Percentiles rank a stretch among this genome's conserved stretches.
phyloP scores from a whole-genome alignment of 2,888 invertebrate genomes.

The Brachyopa scutellaris region DNA sequence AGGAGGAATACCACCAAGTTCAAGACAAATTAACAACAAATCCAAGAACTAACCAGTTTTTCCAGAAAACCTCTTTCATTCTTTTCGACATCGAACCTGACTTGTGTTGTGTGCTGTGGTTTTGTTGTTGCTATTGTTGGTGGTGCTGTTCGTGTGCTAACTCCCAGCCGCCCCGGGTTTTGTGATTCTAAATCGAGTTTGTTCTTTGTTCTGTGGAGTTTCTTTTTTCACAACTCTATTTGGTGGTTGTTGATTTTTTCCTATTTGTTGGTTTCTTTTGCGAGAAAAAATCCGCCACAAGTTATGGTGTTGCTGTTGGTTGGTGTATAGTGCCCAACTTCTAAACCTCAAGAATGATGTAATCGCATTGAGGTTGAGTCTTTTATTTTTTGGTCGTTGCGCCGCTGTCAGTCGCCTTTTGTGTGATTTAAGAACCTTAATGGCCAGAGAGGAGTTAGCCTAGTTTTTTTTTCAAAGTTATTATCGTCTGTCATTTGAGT shows the following conservation, averaged over 20 bases:
- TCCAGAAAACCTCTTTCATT: constrained; percentile 61
- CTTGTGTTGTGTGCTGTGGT: constrained; percentile 38
- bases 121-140: constrained; percentile 18
- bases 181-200: constrained; percentile 55
- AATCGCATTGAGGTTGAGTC: constrained; percentile 58
- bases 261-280: constrained; percentile 10
- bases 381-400: constrained; percentile 3
- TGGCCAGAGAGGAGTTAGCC: constrained; percentile 54
- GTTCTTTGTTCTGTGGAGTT: constrained; percentile 56
- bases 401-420: constrained; percentile 9
- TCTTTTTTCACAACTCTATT: constrained; percentile 46
- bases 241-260: constrained; percentile 11
- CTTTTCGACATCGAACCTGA: constrained; percentile 47
- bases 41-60: constrained; percentile 65
- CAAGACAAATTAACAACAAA: constrained; percentile 45
- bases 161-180: constrained; percentile 30
- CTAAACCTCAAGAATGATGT: constrained; percentile 58
- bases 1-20: constrained; percentile 14
- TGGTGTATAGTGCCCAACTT: constrained; percentile 31
- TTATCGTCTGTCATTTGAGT: constrained; percentile 32
- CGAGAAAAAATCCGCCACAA: constrained; percentile 42
- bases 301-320: constrained; percentile 16
- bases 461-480: constrained; percentile 46
- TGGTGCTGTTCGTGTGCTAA: constrained; percentile 8
- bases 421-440: constrained; percentile 58